Evolutionary conservation across 2,888 invertebrate species (phyloP).

Genomic region (Plutella xylostella): DNA sequence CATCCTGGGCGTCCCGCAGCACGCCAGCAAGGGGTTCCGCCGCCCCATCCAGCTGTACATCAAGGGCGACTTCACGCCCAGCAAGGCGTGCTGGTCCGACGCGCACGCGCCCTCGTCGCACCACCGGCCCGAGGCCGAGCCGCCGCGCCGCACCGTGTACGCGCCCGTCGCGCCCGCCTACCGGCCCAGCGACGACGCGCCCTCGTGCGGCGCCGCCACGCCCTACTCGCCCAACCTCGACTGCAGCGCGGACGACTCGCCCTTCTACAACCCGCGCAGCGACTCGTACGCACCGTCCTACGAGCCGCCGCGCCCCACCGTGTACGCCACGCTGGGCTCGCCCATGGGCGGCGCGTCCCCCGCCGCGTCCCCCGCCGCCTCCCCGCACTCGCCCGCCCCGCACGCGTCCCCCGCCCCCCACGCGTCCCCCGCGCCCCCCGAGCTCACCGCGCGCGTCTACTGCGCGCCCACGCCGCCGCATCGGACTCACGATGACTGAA

Average conservation of each 20-base stretch:
- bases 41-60: constrained; percentile 81
- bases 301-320: constrained; percentile 60
- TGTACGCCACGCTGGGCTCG: constrained; percentile 61
- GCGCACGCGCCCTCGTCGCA: constrained; percentile 74
- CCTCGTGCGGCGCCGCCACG: constrained; percentile 63
- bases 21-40: constrained; percentile 90
- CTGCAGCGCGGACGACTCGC: constrained; percentile 56
- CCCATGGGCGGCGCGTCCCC: constrained; percentile 53
- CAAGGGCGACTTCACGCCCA: constrained; percentile 73
- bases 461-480: constrained; percentile 20
- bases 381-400: constrained; percentile 40
- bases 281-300: constrained; percentile 64
- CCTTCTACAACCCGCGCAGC: constrained; percentile 64
- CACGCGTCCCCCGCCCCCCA: constrained; percentile 37
- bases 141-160: constrained; percentile 63
- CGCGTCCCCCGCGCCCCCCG: constrained; percentile 28
- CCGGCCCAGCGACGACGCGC: constrained; percentile 63
- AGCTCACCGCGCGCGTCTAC: constrained; percentile 41
- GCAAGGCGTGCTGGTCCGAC: constrained; percentile 74
- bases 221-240: constrained; percentile 62
- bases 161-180: constrained; percentile 57
- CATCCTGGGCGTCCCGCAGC: constrained; percentile 83
- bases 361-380: constrained; percentile 49
- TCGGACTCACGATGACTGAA: not conserved
- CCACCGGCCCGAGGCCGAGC: constrained; percentile 68